These are phyloP conservation scores for Lasioglossum zephyrum DNA, from an alignment of 2,888 invertebrate genomes.

Conservation along the genomic window DNA sequence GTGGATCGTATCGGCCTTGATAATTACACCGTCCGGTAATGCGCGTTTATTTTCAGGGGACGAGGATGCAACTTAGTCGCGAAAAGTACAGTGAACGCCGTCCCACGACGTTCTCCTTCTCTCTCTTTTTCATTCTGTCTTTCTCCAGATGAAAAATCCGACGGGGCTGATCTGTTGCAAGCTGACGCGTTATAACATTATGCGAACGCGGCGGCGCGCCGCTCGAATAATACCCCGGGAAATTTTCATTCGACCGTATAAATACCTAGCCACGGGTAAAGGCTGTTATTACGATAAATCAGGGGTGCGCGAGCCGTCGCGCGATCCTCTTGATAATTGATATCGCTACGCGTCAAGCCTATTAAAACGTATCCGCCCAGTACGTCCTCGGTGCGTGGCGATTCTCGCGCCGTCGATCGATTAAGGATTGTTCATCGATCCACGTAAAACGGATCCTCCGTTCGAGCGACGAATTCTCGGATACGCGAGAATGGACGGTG, in stretches of 20 bases:
- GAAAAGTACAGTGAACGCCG: not conserved
- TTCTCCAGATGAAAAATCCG: not conserved
- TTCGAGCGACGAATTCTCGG: not conserved
- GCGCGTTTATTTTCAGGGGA: conserved; percentile 27
- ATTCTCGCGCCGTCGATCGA: conserved; percentile 33
- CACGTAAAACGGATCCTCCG: not conserved
- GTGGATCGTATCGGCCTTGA: conserved; percentile 18
- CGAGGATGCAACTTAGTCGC: conserved; percentile 16
- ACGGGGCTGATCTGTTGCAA: conserved; percentile 1
- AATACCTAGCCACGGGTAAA: conserved; percentile 23
- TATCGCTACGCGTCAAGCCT: conserved; percentile 33
- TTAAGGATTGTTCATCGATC: not conserved
- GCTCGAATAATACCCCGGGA: conserved; percentile 11
- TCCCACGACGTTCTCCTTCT: not conserved
- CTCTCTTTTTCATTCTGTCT: not conserved
- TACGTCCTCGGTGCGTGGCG: not conserved
- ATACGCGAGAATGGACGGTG: not conserved
- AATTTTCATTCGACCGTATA: conserved; percentile 40
- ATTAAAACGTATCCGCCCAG: conserved; percentile 38
- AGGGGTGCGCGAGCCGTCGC: conserved; percentile 22
- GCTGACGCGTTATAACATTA: conserved; percentile 10
- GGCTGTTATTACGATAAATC: conserved; percentile 57
- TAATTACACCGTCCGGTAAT: conserved; percentile 24
- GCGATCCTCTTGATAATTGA: conserved; percentile 48
- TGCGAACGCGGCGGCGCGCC: not conserved